Evolutionary conservation across 1,140 invertebrate genomes (phyloP).

Genomic region (Sitobion miscanthi): DNA sequence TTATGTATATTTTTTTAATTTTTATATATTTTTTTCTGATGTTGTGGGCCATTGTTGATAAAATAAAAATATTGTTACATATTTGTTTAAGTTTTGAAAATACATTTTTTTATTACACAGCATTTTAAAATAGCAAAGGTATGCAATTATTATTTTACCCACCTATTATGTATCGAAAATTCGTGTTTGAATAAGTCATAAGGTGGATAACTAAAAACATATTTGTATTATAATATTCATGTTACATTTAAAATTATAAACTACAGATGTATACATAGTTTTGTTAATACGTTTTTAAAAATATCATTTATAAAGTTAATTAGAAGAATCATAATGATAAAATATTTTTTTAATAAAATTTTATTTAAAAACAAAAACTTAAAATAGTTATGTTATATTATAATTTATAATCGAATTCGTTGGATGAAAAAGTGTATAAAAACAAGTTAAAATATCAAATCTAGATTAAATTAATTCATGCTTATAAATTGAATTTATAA

Average conservation of each 20-base stretch:
- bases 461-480: background rate
- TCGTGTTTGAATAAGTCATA: background rate
- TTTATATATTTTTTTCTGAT: background rate
- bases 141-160: background rate
- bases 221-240: background rate
- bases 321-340: background rate
- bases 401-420: background rate
- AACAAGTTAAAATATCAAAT: background rate
- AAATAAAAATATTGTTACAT: background rate
- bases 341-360: too few relatives aligned
- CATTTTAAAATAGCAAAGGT: background rate
- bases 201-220: background rate
- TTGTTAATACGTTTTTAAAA: too few relatives aligned
- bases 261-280: background rate
- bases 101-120: background rate
- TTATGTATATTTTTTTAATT: background rate
- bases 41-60: background rate
- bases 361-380: too few relatives aligned
- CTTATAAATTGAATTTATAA: background rate
- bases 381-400: too few relatives aligned
- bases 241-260: background rate
- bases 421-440: background rate
- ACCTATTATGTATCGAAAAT: background rate
- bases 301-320: background rate
- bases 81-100: background rate